These are phyloP conservation scores for Myocastor coypus DNA, from an alignment of 2,113 vertebrate genomes.

Conservation along the genomic window DNA sequence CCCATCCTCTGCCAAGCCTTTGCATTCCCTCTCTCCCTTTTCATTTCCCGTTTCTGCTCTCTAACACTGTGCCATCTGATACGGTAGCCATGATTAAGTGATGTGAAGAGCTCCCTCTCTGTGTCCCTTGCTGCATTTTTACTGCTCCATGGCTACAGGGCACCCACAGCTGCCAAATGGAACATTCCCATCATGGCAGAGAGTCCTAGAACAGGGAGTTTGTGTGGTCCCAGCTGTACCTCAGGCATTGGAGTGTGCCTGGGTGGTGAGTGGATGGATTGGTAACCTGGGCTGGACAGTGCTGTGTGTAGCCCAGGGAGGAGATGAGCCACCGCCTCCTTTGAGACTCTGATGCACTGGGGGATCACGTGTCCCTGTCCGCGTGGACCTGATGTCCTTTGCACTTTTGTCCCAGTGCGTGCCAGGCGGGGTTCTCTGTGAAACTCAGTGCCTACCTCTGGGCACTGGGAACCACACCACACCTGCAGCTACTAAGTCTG, in stretches of 20 bases:
- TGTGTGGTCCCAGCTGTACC: too few relatives aligned
- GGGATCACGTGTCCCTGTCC: rapidly evolving
- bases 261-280: rapidly evolving
- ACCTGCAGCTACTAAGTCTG: rapidly evolving
- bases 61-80: rapidly evolving
- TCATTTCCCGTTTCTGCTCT: background rate
- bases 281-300: rapidly evolving
- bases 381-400: rapidly evolving
- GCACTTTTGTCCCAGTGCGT: rapidly evolving
- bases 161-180: background rate
- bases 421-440: background rate
- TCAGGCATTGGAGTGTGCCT: rapidly evolving
- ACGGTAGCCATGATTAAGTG: rapidly evolving
- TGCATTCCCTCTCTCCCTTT: background rate
- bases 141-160: background rate
- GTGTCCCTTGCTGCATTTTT: background rate
- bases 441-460: background rate
- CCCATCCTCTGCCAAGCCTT: background rate
- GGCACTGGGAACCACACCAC: rapidly evolving
- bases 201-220: background rate
- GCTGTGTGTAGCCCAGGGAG: background rate
- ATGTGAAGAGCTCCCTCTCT: background rate
- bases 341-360: background rate
- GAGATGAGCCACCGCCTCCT: background rate
- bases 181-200: background rate